phyloP scores from a whole-genome alignment of 2,113 vertebrate species.

The Chrysochloris asiatica region DNA sequence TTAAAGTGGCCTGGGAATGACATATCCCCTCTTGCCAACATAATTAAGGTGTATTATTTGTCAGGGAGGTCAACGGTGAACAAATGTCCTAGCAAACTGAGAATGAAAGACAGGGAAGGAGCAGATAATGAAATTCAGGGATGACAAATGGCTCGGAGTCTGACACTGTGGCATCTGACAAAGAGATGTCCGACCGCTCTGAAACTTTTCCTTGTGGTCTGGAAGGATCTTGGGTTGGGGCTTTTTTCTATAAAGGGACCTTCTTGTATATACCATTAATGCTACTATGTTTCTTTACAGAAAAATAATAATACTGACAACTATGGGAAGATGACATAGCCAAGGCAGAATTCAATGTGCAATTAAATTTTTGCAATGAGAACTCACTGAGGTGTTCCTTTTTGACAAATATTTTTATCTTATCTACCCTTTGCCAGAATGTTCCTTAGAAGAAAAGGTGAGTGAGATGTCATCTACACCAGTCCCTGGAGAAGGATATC shows the following conservation, averaged over 20 bases:
- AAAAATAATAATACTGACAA: conserved; percentile 58
- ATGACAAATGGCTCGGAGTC: conserved; percentile 98
- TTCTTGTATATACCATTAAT: conserved; percentile 47
- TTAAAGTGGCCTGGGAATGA: conserved; percentile 92
- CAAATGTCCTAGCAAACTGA: conserved; percentile 95
- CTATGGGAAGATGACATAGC: background rate
- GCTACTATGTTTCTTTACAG: conserved; percentile 56
- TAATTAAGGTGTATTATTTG: conserved; percentile 99
- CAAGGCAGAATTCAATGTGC: background rate
- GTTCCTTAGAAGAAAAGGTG: too few relatives aligned
- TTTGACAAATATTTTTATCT: background rate
- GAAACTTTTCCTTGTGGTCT: conserved; percentile 85
- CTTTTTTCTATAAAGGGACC: conserved; percentile 70
- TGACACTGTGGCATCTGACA: conserved; percentile 97
- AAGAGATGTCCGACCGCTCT: conserved; percentile 90
- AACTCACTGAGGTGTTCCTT: background rate
- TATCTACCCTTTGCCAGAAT: background rate
- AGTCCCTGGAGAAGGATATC: too few relatives aligned
- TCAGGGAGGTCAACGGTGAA: conserved; percentile 98
- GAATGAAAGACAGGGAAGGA: conserved; percentile 92
- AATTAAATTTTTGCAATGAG: background rate
- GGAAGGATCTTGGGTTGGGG: conserved; percentile 64
- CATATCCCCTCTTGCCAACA: conserved; percentile 96
- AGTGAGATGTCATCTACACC: too few relatives aligned
- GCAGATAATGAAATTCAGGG: conserved; percentile 98